phyloP scores from a whole-genome alignment of 2,113 vertebrate species.

The Leucosticte australis region DNA sequence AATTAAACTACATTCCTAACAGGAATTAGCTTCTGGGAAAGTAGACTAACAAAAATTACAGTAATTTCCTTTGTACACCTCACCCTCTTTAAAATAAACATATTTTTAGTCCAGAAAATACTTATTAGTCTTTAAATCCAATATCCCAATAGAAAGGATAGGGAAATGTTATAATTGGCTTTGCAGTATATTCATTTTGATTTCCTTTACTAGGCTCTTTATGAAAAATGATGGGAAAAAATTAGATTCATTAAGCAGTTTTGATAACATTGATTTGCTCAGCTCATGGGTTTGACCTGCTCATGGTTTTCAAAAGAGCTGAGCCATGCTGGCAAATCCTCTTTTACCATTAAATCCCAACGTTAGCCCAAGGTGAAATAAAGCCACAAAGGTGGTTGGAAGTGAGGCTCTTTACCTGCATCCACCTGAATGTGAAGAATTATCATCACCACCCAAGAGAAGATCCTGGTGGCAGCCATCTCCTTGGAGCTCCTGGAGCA shows the following conservation, averaged over 20 bases:
- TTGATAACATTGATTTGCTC: background rate
- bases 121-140: background rate
- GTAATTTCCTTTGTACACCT: background rate
- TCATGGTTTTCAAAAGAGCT: background rate
- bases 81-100: background rate
- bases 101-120: background rate
- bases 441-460: constrained; percentile 14
- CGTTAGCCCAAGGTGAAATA: background rate
- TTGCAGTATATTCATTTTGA: background rate
- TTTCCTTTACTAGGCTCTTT: background rate
- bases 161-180: background rate
- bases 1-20: background rate
- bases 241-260: background rate
- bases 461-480: background rate
- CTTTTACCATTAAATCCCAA: background rate
- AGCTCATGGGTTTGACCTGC: background rate
- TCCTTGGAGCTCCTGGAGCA: background rate
- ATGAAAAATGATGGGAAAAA: background rate
- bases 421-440: background rate
- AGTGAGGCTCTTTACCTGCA: constrained; percentile 32
- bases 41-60: background rate
- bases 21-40: background rate
- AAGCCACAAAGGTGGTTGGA: background rate
- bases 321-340: background rate
- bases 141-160: background rate